Evolutionary conservation across 1,140 invertebrate species (phyloP).

Genomic region (Drosophila busckii): DNA sequence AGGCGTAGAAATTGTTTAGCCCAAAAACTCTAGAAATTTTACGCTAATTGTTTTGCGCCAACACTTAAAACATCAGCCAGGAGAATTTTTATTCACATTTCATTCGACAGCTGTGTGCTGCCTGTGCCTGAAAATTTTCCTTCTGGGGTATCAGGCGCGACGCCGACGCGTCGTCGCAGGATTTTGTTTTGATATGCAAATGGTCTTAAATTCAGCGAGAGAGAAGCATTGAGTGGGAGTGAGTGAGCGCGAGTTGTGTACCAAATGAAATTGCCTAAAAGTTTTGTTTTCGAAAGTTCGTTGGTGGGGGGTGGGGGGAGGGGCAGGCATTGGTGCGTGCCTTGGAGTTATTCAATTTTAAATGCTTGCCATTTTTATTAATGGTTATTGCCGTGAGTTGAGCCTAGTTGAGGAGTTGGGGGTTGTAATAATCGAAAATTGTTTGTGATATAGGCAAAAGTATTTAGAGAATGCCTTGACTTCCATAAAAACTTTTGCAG

Average conservation of each 20-base stretch:
- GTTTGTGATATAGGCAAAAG: slow-evolving; percentile 45
- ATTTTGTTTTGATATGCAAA: slow-evolving; percentile 73
- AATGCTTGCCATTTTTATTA: slow-evolving; percentile 74
- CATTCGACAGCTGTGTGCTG: slow-evolving; percentile 52
- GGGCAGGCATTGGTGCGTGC: slow-evolving; percentile 35
- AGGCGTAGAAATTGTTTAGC: slow-evolving; percentile 46
- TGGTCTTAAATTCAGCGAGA: slow-evolving; percentile 69
- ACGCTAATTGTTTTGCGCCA: slow-evolving; percentile 64
- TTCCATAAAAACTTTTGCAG: not conserved
- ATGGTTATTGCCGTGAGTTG: slow-evolving; percentile 70
- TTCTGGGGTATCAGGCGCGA: not conserved
- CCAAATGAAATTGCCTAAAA: slow-evolving; percentile 70
- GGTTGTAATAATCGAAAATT: slow-evolving; percentile 65
- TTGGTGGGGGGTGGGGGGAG: not conserved
- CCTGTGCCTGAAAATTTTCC: slow-evolving; percentile 12
- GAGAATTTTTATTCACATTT: slow-evolving; percentile 30
- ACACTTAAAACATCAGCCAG: slow-evolving; percentile 2
- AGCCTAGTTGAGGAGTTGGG: not conserved
- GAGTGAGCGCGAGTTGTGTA: slow-evolving; percentile 59
- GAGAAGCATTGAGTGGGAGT: too few relatives aligned
- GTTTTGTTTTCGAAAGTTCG: slow-evolving; percentile 42
- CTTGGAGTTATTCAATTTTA: slow-evolving; percentile 66
- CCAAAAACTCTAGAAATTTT: slow-evolving; percentile 59
- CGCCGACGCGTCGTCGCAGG: slow-evolving; percentile 7
- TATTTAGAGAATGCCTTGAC: slow-evolving; percentile 1